Evolutionary conservation across 2,113 vertebrate genomes (phyloP).

Genomic region (Grantiella picta): DNA sequence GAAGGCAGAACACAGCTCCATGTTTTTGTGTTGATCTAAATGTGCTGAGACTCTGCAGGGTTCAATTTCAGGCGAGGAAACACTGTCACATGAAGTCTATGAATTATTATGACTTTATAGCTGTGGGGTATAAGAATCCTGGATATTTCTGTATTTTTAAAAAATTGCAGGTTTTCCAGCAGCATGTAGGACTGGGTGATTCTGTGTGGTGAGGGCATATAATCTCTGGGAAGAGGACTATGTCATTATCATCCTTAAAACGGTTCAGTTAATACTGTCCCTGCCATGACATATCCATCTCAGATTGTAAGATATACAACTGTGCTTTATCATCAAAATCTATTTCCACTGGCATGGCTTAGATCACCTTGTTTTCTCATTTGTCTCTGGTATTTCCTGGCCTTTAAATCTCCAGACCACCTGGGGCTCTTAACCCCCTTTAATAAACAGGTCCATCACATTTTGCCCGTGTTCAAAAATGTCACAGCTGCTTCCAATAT

Average conservation of each 20-base stretch:
- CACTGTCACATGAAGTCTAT: not conserved
- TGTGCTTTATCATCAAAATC: constrained; percentile 49
- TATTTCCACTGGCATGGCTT: constrained; percentile 30
- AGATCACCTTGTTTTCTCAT: constrained; percentile 48
- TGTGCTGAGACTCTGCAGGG: not conserved
- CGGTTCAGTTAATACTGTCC: not conserved
- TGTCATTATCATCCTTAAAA: not conserved
- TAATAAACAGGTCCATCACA: constrained; percentile 55
- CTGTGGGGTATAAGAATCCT: not conserved
- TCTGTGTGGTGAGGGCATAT: not conserved
- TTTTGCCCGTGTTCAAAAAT: not conserved
- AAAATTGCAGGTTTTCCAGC: not conserved
- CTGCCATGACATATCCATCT: not conserved
- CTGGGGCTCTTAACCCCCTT: constrained; percentile 48
- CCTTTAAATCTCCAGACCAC: constrained; percentile 55
- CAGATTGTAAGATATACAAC: not conserved
- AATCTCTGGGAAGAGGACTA: not conserved
- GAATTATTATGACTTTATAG: constrained; percentile 1
- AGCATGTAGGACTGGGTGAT: not conserved
- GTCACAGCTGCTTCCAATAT: constrained; percentile 58
- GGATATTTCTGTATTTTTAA: not conserved
- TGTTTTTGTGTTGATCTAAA: not conserved
- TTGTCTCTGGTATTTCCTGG: constrained; percentile 57
- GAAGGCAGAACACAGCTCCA: not conserved
- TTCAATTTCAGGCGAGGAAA: not conserved